phyloP scores from a whole-genome alignment of 1,140 invertebrate genomes.

The Formica selysi region DNA sequence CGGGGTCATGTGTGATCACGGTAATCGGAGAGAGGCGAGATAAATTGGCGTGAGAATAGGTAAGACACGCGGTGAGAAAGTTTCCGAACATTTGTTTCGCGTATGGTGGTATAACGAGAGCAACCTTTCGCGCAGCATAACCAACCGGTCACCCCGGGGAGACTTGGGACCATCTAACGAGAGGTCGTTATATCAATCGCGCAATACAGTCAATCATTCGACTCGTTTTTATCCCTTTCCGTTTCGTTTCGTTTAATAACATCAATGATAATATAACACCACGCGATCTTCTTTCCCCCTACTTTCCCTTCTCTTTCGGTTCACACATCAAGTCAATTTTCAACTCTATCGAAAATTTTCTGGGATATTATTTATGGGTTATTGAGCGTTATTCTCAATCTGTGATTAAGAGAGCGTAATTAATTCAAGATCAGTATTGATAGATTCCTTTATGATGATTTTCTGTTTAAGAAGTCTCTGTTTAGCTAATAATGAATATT shows the following conservation, averaged over 20 bases:
- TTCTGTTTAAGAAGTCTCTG: no score
- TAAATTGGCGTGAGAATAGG: constrained; percentile 43
- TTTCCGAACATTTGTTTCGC: constrained; percentile 42
- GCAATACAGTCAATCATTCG: background rate
- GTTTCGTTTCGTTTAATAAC: constrained; percentile 21
- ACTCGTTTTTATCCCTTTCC: background rate
- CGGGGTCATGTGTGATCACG: background rate
- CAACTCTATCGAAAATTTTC: background rate
- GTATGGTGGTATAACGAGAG: constrained; percentile 26
- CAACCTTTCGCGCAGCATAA: constrained; percentile 13
- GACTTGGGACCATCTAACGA: constrained; percentile 8
- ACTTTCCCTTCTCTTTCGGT: no score
- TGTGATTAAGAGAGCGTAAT: no score
- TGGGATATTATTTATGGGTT: no score
- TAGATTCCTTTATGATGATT: no score
- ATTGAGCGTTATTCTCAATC: no score
- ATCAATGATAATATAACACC: background rate
- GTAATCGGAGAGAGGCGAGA: constrained; percentile 56
- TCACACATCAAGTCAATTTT: background rate
- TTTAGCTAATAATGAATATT: no score
- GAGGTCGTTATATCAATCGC: constrained; percentile 30
- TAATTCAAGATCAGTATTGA: no score
- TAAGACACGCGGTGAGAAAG: background rate
- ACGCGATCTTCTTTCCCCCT: background rate
- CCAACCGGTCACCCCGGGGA: background rate